Evolutionary conservation across 2,888 invertebrate species (phyloP).

Genomic region (Hirtodrosophila confusa): DNA sequence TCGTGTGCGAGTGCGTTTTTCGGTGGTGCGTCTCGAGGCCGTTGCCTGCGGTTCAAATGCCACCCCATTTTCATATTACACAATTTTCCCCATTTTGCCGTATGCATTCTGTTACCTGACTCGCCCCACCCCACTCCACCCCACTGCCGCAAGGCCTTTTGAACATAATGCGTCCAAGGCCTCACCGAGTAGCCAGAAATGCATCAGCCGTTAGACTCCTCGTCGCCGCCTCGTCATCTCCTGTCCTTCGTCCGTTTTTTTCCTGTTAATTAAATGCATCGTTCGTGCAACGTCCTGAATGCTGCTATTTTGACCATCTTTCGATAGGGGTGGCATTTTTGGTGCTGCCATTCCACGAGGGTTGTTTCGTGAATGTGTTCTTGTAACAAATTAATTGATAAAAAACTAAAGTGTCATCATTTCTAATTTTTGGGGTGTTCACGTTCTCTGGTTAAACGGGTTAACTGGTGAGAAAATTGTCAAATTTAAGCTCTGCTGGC

Average conservation of each 20-base stretch:
- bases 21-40: conserved; percentile 64
- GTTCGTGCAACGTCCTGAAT: conserved; percentile 34
- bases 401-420: no score
- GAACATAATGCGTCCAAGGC: conserved; percentile 55
- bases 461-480: no score
- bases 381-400: conserved; percentile 1
- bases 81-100: conserved; percentile 35
- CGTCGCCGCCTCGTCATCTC: no score
- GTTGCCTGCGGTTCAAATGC: conserved; percentile 18
- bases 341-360: conserved; percentile 16
- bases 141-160: conserved; percentile 40
- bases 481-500: no score
- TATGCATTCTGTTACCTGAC: conserved; percentile 37
- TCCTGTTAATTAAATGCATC: conserved; percentile 70
- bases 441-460: no score
- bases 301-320: conserved; percentile 49
- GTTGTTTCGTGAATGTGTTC: conserved; percentile 1
- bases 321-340: conserved; percentile 37
- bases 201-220: conserved; percentile 43
- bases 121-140: neutral
- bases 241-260: neutral
- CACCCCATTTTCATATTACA: conserved; percentile 44
- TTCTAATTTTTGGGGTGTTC: neutral
- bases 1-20: conserved; percentile 52
- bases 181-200: conserved; percentile 42